phyloP scores from a whole-genome alignment of 2,888 invertebrate species.

The Camptogramma bilineatum region DNA sequence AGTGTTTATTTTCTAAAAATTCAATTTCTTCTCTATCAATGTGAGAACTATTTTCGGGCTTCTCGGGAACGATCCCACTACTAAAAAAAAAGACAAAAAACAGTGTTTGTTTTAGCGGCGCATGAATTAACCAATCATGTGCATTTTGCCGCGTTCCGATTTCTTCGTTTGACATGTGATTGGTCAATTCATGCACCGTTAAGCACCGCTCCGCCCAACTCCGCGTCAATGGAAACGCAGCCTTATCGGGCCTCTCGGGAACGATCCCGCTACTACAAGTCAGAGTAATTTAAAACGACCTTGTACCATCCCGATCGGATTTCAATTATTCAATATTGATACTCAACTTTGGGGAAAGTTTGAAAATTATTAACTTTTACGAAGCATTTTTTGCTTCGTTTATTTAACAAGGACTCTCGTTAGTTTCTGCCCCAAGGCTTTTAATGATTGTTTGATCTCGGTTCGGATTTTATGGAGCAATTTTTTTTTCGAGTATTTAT shows the following conservation, averaged over 20 bases:
- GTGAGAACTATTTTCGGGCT: background rate
- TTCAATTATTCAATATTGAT: slow-evolving; percentile 39
- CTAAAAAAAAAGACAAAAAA: too few species aligned
- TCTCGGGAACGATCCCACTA: too few species aligned
- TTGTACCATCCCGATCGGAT: slow-evolving; percentile 22
- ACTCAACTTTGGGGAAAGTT: slow-evolving; percentile 22
- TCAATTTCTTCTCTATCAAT: background rate
- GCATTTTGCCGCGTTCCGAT: too few species aligned
- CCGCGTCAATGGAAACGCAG: too few species aligned
- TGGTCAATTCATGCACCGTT: too few species aligned
- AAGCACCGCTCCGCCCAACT: too few species aligned
- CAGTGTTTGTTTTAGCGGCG: too few species aligned
- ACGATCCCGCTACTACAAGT: slow-evolving; percentile 5
- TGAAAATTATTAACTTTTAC: slow-evolving; percentile 23
- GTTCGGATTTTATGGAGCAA: slow-evolving; percentile 3
- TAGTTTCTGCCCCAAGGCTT: slow-evolving; percentile 20
- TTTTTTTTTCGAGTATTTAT: slow-evolving; percentile 7
- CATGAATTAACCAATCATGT: too few species aligned
- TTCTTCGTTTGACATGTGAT: too few species aligned
- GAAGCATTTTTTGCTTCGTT: slow-evolving; percentile 30
- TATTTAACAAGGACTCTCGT: slow-evolving; percentile 34
- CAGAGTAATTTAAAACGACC: slow-evolving; percentile 18
- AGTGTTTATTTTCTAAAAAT: too few species aligned
- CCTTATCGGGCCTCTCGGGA: too few species aligned
- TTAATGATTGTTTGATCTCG: slow-evolving; percentile 12